Base-by-base conservation (phyloP, 2,888 invertebrate species). In the Bedellia somnulentella region DNA sequence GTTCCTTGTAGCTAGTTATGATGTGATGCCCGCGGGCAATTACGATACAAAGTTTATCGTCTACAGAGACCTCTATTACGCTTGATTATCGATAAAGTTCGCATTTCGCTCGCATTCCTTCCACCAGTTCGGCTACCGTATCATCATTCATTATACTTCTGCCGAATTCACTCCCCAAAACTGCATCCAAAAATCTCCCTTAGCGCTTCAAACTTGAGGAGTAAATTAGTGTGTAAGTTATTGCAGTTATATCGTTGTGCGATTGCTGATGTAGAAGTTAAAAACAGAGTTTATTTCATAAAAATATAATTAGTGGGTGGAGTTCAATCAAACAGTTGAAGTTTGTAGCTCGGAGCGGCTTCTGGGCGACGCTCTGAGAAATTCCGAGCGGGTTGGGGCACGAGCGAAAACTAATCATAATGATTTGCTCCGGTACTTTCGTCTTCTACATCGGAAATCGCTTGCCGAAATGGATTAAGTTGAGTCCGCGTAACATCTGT, bases 231-330 rank as follows among this genome's bases (percentile, higher is more conserved):
- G 4, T 6, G 6, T 6, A 2, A 5, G 2, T n/a, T 21, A 4
- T 14, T 10, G 9, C 13, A 35, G 25, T 29, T 46, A 17, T 1
- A 43, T 32, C 39, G 24, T 47, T 53, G 33, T 13, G 27, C 10
- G 13, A 13, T 5, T 31, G 31, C 10, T 23, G 18, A 22, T 16
- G 18, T 15, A 35, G 39, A 46, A 55, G 59, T 67, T 66, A 66
- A 68, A 63, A 53, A 63, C 57, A 49, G 56, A 62, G 62, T 67
- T 71, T 67, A 68, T 70, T 66, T 62, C 63, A 57, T 68, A 71
- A 71, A 70, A 67, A 61, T 63, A 66, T 76, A 75, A 76, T 76
- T 67, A 73, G 75, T 75, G 73, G 75, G 76, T 52, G 75, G 68
- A 57, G 70, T 66, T 52, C 66, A 58, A 67, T 66, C 64, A 63